Evolutionary conservation across 1,140 invertebrate species (phyloP).

Genomic region (Pogonus chalceus): DNA sequence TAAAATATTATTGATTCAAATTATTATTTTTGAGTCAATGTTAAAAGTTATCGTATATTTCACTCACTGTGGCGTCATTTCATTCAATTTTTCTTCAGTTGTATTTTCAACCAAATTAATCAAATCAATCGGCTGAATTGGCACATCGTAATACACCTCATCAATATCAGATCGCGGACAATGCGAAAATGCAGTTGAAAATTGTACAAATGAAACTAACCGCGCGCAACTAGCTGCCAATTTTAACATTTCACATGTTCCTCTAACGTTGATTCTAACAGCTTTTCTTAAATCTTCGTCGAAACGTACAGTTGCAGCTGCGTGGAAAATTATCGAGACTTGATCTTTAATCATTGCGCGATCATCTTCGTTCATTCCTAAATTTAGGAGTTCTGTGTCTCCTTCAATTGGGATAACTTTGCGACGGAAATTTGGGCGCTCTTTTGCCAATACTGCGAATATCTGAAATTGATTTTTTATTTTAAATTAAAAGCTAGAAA

Average conservation of each 20-base stretch:
- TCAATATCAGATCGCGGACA: constrained; percentile 31
- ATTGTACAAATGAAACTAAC: constrained; percentile 43
- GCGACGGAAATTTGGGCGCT: constrained; percentile 48
- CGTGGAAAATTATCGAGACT: constrained; percentile 51
- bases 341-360: constrained; percentile 16
- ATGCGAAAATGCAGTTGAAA: constrained; percentile 45
- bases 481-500: not conserved
- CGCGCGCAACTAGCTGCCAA: constrained; percentile 63
- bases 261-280: constrained; percentile 53
- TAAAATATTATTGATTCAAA: not conserved
- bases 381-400: constrained; percentile 51
- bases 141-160: constrained; percentile 35
- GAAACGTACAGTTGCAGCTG: constrained; percentile 55
- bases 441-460: constrained; percentile 29
- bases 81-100: constrained; percentile 8
- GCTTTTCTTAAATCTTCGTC: constrained; percentile 53
- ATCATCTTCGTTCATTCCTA: constrained; percentile 40
- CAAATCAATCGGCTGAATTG: constrained; percentile 27
- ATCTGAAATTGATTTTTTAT: not conserved
- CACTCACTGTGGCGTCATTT: constrained; percentile 13
- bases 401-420: constrained; percentile 50
- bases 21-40: not conserved
- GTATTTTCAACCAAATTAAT: constrained; percentile 10
- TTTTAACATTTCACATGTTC: constrained; percentile 50
- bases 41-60: not conserved